Evolutionary conservation across 2,888 invertebrate genomes (phyloP), one percentile per base, ranked within the genome.

Genomic region (Scaptomyza caliginosa): DNA sequence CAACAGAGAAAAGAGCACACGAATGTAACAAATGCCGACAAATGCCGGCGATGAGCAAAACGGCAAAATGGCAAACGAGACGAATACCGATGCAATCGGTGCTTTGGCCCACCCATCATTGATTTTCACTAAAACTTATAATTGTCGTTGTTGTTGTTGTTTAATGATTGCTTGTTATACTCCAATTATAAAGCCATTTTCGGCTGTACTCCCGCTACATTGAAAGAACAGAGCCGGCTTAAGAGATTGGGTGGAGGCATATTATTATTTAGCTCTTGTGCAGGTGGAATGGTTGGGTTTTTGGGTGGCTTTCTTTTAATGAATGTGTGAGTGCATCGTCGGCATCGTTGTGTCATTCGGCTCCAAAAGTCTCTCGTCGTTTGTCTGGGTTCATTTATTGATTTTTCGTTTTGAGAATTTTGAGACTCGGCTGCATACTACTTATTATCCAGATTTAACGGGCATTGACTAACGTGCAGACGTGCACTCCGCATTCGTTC

Each of bases 341-440:
- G 56, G 45, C 51, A 50, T 43, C 64, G 56, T 52, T 50, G 46
- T 51, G 46, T 51, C 60, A 38, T 42, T 67, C 72, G 81, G 80
- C 64, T 79, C 60, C 66, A 63, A 74, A 50, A 62, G 55, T 45
- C 79, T 66, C 69, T 62, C 56, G 51, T 76, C 76, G 69, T 63
- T 83, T 69, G 80, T 74, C 83, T 77, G 86, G 51, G 74, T 77
- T 74, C 81, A 65, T 67, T 89, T 89, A 89, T 89, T 87, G 89
- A 89, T 89, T 89, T 89, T 89, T 74, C 77, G 74, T 80, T 73
- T 76, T 43, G 80, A 79, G 81, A 80, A 70, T 50, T 71, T 45
- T 30, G 48, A 62, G 62, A 51, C 60, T 60, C 60, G 60, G 62
- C 21, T 70, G 58, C 63, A 62, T 49, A 49, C 60, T 42, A 49